A percentile compares a stretch with the other conserved stretches of the same genome.
Evolutionary conservation across 1,140 invertebrate genomes (phyloP).

Genomic region (Bombus difficillimus): DNA sequence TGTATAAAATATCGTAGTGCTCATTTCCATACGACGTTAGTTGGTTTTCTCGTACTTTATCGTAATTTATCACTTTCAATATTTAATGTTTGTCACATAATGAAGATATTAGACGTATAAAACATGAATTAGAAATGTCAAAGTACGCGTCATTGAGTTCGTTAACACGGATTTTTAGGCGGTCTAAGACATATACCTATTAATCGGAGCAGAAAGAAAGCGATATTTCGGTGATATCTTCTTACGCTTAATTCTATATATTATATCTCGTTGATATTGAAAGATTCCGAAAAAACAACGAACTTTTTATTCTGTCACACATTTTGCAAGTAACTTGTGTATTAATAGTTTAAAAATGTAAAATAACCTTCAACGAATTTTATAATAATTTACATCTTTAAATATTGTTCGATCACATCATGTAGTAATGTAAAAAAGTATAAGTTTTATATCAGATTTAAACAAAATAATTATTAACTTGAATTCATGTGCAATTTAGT

Average conservation of each 20-base stretch:
- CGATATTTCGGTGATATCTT: not conserved
- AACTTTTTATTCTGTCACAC: not conserved
- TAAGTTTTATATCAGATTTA: not conserved
- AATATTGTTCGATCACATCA: not conserved
- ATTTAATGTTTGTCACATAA: not conserved
- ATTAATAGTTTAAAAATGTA: slow-evolving; percentile 23
- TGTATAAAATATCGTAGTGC: slow-evolving; percentile 15
- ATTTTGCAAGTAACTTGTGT: not conserved
- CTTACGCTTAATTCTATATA: not conserved
- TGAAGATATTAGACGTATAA: not conserved
- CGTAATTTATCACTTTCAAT: not conserved
- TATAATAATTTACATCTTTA: not conserved
- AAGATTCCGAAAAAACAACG: slow-evolving; percentile 15
- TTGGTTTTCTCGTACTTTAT: not conserved
- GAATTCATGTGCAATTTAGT: not conserved
- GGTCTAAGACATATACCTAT: not conserved
- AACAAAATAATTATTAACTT: not conserved
- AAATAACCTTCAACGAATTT: slow-evolving; percentile 38
- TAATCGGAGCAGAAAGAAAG: not conserved
- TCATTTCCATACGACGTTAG: not conserved
- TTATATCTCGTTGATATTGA: not conserved
- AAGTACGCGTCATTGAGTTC: slow-evolving; percentile 20
- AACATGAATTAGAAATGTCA: slow-evolving; percentile 30
- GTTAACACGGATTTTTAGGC: slow-evolving; percentile 6
- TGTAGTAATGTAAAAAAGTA: slow-evolving; percentile 11